A percentile compares a stretch with the other conserved stretches of the same genome.
phyloP scores from a whole-genome alignment of 2,113 vertebrate genomes.

The Notarius lentiginosus region DNA sequence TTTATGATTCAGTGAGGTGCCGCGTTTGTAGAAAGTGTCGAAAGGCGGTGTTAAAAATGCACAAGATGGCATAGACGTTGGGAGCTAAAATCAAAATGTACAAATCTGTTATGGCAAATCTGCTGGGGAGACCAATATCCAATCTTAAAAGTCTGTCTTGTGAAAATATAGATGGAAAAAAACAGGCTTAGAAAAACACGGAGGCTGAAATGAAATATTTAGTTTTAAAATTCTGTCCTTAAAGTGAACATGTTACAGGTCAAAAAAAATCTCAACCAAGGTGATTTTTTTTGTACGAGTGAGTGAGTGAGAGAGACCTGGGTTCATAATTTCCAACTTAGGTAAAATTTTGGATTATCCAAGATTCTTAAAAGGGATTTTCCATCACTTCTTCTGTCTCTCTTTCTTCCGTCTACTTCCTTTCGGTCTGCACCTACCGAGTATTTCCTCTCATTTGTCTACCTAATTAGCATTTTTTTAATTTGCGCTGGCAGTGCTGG shows the following conservation, averaged over 20 bases:
- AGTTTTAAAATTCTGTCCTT: neutral
- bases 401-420: too few species aligned
- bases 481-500: too few species aligned
- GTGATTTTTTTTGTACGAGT: too few species aligned
- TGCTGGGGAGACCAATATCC: neutral
- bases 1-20: constrained; percentile 19
- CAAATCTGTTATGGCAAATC: neutral
- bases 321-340: too few species aligned
- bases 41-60: neutral
- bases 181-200: neutral
- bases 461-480: too few species aligned
- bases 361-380: too few species aligned
- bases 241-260: neutral
- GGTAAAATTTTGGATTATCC: too few species aligned
- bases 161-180: neutral
- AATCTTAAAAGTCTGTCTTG: neutral
- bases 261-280: too few species aligned
- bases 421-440: too few species aligned
- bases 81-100: neutral
- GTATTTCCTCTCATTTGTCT: too few species aligned
- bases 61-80: neutral
- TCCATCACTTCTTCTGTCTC: too few species aligned
- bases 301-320: too few species aligned
- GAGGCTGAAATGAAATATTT: neutral
- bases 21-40: neutral